Conservation (phyloP, 2,113 vertebrate genomes). For the Microtus oregoni region DNA sequence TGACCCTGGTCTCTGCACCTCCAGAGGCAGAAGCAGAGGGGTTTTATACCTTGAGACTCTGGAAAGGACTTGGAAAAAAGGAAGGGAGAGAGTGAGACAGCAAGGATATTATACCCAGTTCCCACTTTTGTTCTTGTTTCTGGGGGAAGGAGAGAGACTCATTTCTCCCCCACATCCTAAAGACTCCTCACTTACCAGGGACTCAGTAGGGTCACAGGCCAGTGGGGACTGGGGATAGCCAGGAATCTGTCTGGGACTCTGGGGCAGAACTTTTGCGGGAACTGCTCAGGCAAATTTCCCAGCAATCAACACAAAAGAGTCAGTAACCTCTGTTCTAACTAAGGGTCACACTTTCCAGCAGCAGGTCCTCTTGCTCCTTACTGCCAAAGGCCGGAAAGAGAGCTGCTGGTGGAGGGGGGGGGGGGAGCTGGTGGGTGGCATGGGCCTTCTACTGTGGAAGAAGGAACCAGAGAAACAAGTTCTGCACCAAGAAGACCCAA, state of each 20-base stretch:
- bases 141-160: background rate
- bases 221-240: too few relatives aligned
- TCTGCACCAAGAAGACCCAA: background rate
- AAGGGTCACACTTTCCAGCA: background rate
- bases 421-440: background rate
- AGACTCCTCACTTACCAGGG: too few relatives aligned
- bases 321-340: too few relatives aligned
- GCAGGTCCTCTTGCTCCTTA: background rate
- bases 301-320: background rate
- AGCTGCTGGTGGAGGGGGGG: background rate
- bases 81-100: background rate
- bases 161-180: background rate
- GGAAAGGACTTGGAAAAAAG: background rate
- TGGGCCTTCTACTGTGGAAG: background rate
- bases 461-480: background rate
- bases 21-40: background rate
- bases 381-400: rapidly evolving
- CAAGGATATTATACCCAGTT: background rate
- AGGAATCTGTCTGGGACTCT: background rate
- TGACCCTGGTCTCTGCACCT: background rate
- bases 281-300: background rate
- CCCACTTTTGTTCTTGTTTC: background rate
- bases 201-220: background rate
- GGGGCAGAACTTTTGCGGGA: background rate
- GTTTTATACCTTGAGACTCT: background rate